Evolutionary conservation across 1,140 invertebrate genomes (phyloP).

Genomic region (Episyrphus balteatus): DNA sequence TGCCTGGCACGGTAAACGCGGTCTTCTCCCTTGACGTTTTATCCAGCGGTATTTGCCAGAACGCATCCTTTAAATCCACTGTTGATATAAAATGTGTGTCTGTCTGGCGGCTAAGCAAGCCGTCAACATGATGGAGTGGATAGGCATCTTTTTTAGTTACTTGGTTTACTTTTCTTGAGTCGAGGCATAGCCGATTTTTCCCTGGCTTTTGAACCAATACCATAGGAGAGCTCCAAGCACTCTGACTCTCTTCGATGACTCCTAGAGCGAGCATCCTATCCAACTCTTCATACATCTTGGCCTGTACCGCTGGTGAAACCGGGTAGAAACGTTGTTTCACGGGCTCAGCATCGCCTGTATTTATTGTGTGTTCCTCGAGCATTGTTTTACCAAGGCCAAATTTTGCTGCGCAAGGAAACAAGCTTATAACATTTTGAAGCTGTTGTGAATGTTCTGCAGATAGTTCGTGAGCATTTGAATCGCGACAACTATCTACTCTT

Average conservation of each 20-base stretch:
- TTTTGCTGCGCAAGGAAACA: slow-evolving; percentile 16
- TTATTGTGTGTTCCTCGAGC: too few species aligned
- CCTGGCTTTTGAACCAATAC: slow-evolving; percentile 13
- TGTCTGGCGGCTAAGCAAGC: slow-evolving; percentile 5
- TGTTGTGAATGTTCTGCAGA: not conserved
- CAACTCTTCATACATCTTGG: too few species aligned
- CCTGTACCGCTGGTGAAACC: not conserved
- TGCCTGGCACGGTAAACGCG: slow-evolving; percentile 22
- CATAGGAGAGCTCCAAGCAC: slow-evolving; percentile 36
- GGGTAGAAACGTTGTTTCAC: slow-evolving; percentile 6
- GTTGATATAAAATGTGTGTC: slow-evolving; percentile 6
- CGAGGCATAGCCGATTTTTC: slow-evolving; percentile 16
- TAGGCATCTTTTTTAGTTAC: slow-evolving; percentile 22
- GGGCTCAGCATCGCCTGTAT: too few species aligned
- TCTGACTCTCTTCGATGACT: slow-evolving; percentile 25
- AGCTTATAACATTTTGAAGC: slow-evolving; percentile 5
- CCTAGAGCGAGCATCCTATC: too few species aligned
- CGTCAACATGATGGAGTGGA: slow-evolving; percentile 14
- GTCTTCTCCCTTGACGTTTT: slow-evolving; percentile 27
- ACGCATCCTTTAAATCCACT: slow-evolving; percentile 24
- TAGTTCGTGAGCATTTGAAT: not conserved
- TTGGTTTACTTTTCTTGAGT: slow-evolving; percentile 17
- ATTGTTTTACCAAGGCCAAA: slow-evolving; percentile 7
- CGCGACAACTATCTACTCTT: not conserved
- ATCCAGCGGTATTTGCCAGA: slow-evolving; percentile 25